These are phyloP conservation scores for Drosophila bifasciata DNA, from an alignment of 1,140 invertebrate genomes.

Conservation along the genomic window DNA sequence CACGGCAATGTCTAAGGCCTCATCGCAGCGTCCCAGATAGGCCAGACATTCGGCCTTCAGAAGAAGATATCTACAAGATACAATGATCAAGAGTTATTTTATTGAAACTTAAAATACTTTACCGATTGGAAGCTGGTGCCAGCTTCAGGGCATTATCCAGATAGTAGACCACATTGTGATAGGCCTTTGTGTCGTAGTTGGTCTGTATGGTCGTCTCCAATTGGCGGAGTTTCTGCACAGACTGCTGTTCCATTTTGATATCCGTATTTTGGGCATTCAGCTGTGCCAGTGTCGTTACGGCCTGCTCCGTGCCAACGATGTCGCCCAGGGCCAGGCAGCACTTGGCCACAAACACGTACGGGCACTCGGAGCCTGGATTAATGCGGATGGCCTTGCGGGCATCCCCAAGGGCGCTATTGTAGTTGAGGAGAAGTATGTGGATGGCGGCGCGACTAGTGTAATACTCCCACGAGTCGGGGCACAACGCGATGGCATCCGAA, in stretches of 20 bases:
- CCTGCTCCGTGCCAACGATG: slow-evolving; percentile 89
- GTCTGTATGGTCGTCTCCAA: slow-evolving; percentile 89
- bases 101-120: no score
- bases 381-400: slow-evolving; percentile 90
- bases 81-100: neutral
- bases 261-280: slow-evolving; percentile 88
- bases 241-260: slow-evolving; percentile 86
- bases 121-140: slow-evolving; percentile 87
- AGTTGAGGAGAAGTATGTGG: slow-evolving; percentile 95
- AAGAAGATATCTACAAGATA: slow-evolving; percentile 86
- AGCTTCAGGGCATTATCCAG: slow-evolving; percentile 87
- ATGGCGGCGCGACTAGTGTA: slow-evolving; percentile 96
- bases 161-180: slow-evolving; percentile 90
- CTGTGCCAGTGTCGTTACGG: slow-evolving; percentile 88
- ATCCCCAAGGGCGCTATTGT: slow-evolving; percentile 92
- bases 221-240: slow-evolving; percentile 87
- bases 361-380: slow-evolving; percentile 91
- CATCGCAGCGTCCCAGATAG: slow-evolving; percentile 88
- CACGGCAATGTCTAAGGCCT: slow-evolving; percentile 95
- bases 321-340: slow-evolving; percentile 92
- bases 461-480: slow-evolving; percentile 90
- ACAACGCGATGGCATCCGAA: slow-evolving; percentile 92
- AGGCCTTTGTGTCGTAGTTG: slow-evolving; percentile 91
- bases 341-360: slow-evolving; percentile 92
- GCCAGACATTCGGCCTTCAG: slow-evolving; percentile 95